A percentile compares a stretch with the other conserved stretches of the same genome.
Conservation (phyloP, 2,797 vertebrate species). For the Eupleurogrammus muticus region DNA sequence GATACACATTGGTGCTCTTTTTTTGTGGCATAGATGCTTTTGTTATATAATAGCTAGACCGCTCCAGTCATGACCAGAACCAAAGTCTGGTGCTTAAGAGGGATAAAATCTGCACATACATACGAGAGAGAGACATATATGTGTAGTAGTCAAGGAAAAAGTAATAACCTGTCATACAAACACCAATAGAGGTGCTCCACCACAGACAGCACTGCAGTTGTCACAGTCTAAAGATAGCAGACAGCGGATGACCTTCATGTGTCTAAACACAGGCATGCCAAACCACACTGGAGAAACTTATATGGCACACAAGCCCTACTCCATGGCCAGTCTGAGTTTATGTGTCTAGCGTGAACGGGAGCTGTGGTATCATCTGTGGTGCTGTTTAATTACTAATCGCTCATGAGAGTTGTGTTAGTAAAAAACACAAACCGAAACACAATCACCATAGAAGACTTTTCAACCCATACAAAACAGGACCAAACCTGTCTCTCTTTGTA, state of each 20-base stretch:
- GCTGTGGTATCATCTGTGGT: conserved; percentile 71
- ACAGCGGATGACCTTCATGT: conserved; percentile 18
- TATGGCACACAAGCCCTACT: conserved; percentile 11
- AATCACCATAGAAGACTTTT: conserved; percentile 44
- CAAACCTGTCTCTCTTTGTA: not conserved
- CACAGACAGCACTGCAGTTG: conserved; percentile 6
- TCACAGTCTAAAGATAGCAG: conserved; percentile 22
- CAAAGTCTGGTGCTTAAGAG: no score
- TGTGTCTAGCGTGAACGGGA: conserved; percentile 55
- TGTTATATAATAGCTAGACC: no score
- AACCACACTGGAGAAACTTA: not conserved
- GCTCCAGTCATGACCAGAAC: no score
- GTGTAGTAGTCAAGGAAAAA: not conserved
- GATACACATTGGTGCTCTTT: no score
- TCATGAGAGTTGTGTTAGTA: conserved; percentile 44
- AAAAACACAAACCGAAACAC: conserved; percentile 52
- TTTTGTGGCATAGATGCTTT: no score
- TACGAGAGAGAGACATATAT: no score
- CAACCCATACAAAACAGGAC: conserved; percentile 18
- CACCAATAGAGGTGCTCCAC: not conserved
- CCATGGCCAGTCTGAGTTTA: conserved; percentile 36
- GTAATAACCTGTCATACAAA: not conserved
- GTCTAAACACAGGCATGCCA: conserved; percentile 11
- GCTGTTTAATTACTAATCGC: conserved; percentile 82
- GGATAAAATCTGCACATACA: no score